A percentile compares a stretch with the other conserved stretches of the same genome.
These are phyloP conservation scores for Parnassius orleans DNA, from an alignment of 2,888 invertebrate genomes.

Conservation along the genomic window DNA sequence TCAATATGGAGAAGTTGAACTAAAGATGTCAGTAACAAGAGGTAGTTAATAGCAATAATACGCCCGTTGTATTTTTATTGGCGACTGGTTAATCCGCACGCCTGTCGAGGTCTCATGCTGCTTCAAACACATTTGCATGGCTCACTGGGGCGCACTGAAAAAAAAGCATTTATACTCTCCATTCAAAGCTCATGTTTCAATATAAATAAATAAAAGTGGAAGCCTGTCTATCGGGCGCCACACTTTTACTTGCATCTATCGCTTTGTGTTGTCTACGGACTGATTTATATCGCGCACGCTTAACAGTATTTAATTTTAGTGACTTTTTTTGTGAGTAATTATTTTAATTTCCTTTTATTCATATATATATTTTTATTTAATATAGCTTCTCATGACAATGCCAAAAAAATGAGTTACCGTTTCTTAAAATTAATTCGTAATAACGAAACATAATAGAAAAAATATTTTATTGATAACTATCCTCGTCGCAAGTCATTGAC, in stretches of 20 bases:
- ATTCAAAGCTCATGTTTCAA: conserved; percentile 58
- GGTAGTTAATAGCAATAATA: conserved; percentile 40
- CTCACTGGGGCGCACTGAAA: conserved; percentile 45
- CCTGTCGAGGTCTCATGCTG: conserved; percentile 57
- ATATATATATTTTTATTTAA: too few species aligned
- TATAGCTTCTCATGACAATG: too few species aligned
- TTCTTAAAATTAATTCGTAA: too few species aligned
- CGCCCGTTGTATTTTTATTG: conserved; percentile 52
- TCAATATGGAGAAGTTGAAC: conserved; percentile 47
- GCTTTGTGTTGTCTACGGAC: conserved; percentile 52
- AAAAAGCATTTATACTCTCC: conserved; percentile 47
- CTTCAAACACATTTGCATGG: conserved; percentile 64
- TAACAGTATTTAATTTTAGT: conserved; percentile 40
- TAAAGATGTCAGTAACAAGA: conserved; percentile 51
- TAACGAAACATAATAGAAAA: conserved; percentile 40
- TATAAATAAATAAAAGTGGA: conserved; percentile 54
- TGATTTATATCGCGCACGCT: conserved; percentile 60
- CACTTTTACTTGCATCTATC: conserved; percentile 68
- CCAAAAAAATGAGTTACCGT: too few species aligned
- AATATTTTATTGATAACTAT: neutral
- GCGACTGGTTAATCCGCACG: conserved; percentile 54
- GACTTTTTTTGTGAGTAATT: too few species aligned
- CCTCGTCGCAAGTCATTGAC: neutral
- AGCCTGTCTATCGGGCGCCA: conserved; percentile 62
- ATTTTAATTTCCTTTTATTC: too few species aligned